These are phyloP conservation scores for Alligator mississippiensis DNA, from an alignment of 2,113 vertebrate species.

Conservation along the genomic window DNA sequence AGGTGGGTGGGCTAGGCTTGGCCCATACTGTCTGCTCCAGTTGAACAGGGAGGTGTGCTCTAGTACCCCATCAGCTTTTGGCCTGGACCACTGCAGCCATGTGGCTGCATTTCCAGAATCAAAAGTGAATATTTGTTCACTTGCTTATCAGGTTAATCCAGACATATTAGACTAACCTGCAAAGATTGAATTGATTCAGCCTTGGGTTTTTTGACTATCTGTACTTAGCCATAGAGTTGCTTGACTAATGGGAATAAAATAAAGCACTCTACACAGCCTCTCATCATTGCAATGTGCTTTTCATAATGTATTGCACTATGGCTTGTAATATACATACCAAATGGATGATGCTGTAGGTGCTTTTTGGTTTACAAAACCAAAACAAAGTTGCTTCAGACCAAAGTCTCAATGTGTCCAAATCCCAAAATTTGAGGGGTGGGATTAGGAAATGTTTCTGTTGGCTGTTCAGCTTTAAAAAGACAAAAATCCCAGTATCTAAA, in stretches of 20 bases:
- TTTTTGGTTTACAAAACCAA: not conserved
- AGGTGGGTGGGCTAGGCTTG: no score
- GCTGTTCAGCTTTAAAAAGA: not conserved
- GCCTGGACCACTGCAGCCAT: no score
- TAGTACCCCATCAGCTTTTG: no score
- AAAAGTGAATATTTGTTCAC: no score
- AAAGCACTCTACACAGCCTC: not conserved
- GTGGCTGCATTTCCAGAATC: no score
- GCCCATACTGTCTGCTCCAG: no score
- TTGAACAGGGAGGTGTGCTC: no score
- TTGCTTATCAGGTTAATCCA: no score
- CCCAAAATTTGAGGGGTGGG: not conserved
- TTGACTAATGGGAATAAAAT: not conserved
- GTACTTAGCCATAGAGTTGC: not conserved
- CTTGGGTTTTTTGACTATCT: no score
- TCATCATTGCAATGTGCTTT: not conserved
- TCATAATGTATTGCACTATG: not conserved
- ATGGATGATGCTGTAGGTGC: not conserved
- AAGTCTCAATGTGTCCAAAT: not conserved
- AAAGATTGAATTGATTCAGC: no score
- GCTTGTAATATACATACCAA: not conserved
- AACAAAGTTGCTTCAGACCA: not conserved
- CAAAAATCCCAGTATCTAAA: not conserved
- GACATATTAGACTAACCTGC: no score
- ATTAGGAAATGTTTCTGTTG: not conserved